phyloP scores from a whole-genome alignment of 1,140 invertebrate genomes.

The Plectrocnemia conspersa region DNA sequence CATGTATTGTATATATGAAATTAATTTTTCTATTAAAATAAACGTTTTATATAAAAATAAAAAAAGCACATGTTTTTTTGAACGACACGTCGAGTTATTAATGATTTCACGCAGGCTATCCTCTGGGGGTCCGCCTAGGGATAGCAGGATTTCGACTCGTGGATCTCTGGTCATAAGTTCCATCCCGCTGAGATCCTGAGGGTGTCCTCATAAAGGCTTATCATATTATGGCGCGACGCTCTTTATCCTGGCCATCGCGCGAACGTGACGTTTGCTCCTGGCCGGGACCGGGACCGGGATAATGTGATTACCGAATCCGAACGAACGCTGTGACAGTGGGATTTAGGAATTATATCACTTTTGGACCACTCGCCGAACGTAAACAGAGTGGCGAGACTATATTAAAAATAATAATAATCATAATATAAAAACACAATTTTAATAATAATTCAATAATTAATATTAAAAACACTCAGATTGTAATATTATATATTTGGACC shows the following conservation, averaged over 20 bases:
- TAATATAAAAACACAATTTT: too few species aligned
- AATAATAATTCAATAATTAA: too few species aligned
- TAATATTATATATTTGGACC: too few species aligned
- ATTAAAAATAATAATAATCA: too few species aligned
- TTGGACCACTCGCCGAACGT: too few species aligned
- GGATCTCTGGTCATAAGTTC: too few species aligned
- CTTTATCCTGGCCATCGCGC: constrained; percentile 15
- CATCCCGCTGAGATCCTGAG: neutral
- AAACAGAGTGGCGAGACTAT: too few species aligned
- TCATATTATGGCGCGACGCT: constrained; percentile 20
- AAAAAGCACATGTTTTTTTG: neutral
- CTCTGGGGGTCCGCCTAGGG: neutral
- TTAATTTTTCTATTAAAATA: too few species aligned
- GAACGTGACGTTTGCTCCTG: constrained; percentile 25
- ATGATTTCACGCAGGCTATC: neutral
- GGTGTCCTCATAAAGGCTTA: constrained; percentile 23
- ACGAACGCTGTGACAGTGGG: constrained; percentile 23
- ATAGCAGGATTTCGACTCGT: too few species aligned
- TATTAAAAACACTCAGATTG: too few species aligned
- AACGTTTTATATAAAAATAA: too few species aligned
- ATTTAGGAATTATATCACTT: constrained; percentile 24
- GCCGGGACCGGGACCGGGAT: constrained; percentile 18
- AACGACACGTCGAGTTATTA: constrained; percentile 5
- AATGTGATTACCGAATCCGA: constrained; percentile 24
- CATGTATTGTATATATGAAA: too few species aligned